These are phyloP conservation scores for Pygathrix nemaeus DNA, from an alignment of 2,113 vertebrate genomes.

Conservation along the genomic window DNA sequence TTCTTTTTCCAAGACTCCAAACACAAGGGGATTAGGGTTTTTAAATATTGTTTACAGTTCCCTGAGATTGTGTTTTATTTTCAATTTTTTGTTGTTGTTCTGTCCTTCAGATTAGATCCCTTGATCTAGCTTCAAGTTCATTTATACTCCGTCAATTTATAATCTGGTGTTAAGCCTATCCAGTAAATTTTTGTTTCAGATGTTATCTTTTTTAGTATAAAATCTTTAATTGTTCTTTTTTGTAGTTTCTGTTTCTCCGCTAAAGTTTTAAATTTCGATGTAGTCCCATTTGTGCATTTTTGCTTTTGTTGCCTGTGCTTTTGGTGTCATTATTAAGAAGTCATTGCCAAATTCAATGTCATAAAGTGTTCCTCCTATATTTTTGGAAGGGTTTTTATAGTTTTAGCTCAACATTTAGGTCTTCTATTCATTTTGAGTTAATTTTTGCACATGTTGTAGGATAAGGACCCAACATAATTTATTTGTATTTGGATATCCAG, in stretches of 20 bases:
- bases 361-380: neutral
- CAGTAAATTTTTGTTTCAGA: neutral
- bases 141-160: neutral
- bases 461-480: neutral
- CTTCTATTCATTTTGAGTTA: neutral
- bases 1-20: neutral
- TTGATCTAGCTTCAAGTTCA: neutral
- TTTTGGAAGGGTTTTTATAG: neutral
- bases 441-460: neutral
- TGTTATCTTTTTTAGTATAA: neutral
- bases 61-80: neutral
- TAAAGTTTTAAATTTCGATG: neutral
- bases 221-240: neutral
- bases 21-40: neutral
- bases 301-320: neutral
- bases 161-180: neutral
- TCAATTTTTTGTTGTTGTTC: neutral
- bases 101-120: neutral
- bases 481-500: neutral
- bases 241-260: neutral
- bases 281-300: neutral
- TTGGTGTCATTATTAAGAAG: neutral
- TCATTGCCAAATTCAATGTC: neutral
- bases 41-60: neutral
- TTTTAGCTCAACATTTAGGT: neutral